These are phyloP conservation scores for Gryon sp. DNA, from an alignment of 1,140 invertebrate species.

Conservation along the genomic window DNA sequence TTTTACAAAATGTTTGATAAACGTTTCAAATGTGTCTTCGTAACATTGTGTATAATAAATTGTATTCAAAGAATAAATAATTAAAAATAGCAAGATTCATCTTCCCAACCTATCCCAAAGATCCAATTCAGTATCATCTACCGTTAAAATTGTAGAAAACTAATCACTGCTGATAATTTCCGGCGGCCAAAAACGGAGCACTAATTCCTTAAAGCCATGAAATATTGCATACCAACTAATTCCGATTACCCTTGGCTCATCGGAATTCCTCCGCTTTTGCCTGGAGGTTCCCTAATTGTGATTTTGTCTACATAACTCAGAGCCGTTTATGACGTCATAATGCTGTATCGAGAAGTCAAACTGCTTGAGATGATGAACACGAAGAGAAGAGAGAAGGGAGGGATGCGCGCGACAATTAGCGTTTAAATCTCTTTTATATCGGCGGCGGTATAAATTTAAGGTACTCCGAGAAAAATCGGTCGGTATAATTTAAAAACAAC, in stretches of 20 bases:
- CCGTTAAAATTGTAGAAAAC: background rate
- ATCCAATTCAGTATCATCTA: slow-evolving; percentile 12
- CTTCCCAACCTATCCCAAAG: background rate
- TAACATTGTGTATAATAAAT: no score
- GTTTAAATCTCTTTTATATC: slow-evolving; percentile 49
- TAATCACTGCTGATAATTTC: slow-evolving; percentile 41
- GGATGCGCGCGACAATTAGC: slow-evolving; percentile 46
- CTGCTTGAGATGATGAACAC: slow-evolving; percentile 20
- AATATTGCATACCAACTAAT: slow-evolving; percentile 45
- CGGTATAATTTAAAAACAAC: no score
- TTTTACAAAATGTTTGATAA: no score
- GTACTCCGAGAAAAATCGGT: no score
- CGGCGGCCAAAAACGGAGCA: slow-evolving; percentile 21
- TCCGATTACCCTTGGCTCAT: slow-evolving; percentile 16
- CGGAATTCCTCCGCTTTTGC: slow-evolving; percentile 29
- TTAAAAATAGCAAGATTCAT: no score
- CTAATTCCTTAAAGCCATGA: slow-evolving; percentile 49
- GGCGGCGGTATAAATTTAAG: slow-evolving; percentile 44
- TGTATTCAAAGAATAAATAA: no score
- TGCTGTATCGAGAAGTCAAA: slow-evolving; percentile 15
- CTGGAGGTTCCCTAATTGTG: slow-evolving; percentile 47
- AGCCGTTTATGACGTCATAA: slow-evolving; percentile 57
- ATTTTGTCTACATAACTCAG: slow-evolving; percentile 51
- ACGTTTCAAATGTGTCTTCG: no score
- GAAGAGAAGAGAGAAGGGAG: background rate